These are phyloP conservation scores for Poecilobothrus nobilitatus DNA, from an alignment of 2,888 invertebrate species.

Conservation along the genomic window DNA sequence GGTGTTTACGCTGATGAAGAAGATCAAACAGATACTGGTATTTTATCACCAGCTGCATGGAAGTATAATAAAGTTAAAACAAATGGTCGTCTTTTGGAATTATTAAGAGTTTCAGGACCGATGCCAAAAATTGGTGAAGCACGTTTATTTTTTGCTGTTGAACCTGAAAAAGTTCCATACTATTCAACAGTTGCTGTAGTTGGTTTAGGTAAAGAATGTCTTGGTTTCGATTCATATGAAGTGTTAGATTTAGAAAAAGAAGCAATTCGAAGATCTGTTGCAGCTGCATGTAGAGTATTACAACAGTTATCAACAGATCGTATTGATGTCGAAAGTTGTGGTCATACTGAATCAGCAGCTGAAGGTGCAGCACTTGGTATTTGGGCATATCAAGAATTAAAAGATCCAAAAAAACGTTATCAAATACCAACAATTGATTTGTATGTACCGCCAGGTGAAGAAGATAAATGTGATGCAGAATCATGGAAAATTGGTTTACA, in stretches of 20 bases:
- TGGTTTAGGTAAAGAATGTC: conserved; percentile 63
- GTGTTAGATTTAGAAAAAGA: conserved; percentile 66
- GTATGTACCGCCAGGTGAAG: conserved; percentile 51
- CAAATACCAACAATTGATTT: conserved; percentile 41
- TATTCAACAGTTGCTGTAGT: conserved; percentile 62
- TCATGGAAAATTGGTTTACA: conserved; percentile 65
- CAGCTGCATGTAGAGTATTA: conserved; percentile 51
- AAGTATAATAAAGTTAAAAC: conserved; percentile 49
- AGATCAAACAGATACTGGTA: conserved; percentile 47
- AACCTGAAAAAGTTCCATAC: conserved; percentile 41
- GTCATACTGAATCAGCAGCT: conserved; percentile 67
- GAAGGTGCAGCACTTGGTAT: conserved; percentile 64
- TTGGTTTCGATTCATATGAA: conserved; percentile 58
- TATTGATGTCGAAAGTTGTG: conserved; percentile 64
- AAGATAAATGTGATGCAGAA: conserved; percentile 50
- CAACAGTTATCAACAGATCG: conserved; percentile 47
- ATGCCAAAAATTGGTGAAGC: conserved; percentile 48
- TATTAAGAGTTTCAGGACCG: conserved; percentile 47
- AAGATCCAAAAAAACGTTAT: conserved; percentile 31
- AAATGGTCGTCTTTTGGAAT: conserved; percentile 50
- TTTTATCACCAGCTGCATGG: conserved; percentile 54
- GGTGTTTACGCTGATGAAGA: conserved; percentile 57
- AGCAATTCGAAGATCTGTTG: conserved; percentile 61
- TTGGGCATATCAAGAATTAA: conserved; percentile 57
- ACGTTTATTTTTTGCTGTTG: conserved; percentile 57